Evolutionary conservation across 2,113 vertebrate species (phyloP).

Genomic region (Austrofundulus limnaeus): DNA sequence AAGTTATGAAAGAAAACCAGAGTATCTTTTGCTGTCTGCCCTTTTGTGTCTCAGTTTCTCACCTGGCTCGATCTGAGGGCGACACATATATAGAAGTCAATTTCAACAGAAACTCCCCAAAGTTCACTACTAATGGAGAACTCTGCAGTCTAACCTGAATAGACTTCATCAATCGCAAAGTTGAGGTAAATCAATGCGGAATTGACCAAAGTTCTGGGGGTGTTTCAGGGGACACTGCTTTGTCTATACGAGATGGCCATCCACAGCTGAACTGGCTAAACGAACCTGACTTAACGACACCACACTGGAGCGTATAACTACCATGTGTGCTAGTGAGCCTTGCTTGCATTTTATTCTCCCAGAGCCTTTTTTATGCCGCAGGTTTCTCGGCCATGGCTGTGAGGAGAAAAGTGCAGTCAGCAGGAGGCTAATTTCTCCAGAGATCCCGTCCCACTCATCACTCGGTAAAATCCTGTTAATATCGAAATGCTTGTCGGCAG

Average conservation of each 20-base stretch:
- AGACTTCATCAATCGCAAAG: slow-evolving; percentile 76
- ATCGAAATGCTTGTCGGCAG: slow-evolving; percentile 57
- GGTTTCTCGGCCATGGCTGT: slow-evolving; percentile 43
- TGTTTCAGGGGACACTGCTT: slow-evolving; percentile 62
- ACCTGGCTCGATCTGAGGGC: slow-evolving; percentile 71
- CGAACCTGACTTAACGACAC: slow-evolving; percentile 66
- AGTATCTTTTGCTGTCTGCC: slow-evolving; percentile 56
- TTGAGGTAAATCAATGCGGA: slow-evolving; percentile 76
- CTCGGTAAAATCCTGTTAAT: slow-evolving; percentile 65
- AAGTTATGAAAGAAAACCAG: slow-evolving; percentile 53
- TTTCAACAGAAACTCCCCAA: slow-evolving; percentile 66
- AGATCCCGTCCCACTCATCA: slow-evolving; percentile 63
- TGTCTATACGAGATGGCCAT: slow-evolving; percentile 67
- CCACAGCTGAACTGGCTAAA: slow-evolving; percentile 59
- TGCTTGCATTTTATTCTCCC: slow-evolving; percentile 17
- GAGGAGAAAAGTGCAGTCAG: slow-evolving; percentile 45
- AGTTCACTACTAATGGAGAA: slow-evolving; percentile 69
- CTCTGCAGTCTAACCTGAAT: slow-evolving; percentile 73
- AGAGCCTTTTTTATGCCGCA: slow-evolving; percentile 43
- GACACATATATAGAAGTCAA: slow-evolving; percentile 63
- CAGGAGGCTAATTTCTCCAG: slow-evolving; percentile 63
- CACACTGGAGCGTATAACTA: slow-evolving; percentile 44
- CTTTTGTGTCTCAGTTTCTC: slow-evolving; percentile 74
- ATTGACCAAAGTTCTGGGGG: slow-evolving; percentile 67
- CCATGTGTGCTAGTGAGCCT: slow-evolving; percentile 23